phyloP scores from a whole-genome alignment of 2,113 vertebrate species.

The Oostethus manadensis region DNA sequence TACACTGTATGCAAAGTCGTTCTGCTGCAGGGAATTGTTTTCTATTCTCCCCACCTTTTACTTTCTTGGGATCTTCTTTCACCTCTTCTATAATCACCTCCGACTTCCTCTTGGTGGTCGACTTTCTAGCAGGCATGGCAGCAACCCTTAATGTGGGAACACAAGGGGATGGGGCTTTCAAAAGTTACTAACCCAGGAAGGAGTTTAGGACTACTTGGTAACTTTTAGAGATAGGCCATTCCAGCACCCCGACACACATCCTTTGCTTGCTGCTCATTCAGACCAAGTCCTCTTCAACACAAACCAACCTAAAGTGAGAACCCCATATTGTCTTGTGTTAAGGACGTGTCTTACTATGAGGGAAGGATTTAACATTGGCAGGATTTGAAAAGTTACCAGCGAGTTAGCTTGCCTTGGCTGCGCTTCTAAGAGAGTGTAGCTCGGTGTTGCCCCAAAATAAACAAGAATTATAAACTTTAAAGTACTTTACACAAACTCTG shows the following conservation, averaged over 20 bases:
- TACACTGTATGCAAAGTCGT: neutral
- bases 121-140: constrained; percentile 80
- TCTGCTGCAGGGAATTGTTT: neutral
- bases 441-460: too few relatives aligned
- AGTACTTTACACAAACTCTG: too few relatives aligned
- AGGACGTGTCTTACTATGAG: neutral
- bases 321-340: neutral
- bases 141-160: constrained; percentile 11
- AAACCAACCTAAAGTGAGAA: too few relatives aligned
- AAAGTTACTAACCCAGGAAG: neutral
- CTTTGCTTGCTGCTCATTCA: neutral
- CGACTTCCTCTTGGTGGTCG: constrained; percentile 66
- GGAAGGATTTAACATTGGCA: neutral
- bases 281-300: neutral
- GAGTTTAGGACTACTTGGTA: too few relatives aligned
- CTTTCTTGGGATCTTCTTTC: constrained; percentile 69
- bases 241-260: neutral
- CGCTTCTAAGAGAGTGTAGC: neutral
- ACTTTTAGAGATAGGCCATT: too few relatives aligned
- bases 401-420: neutral
- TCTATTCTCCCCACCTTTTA: constrained; percentile 67
- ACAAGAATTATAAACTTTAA: too few relatives aligned
- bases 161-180: neutral
- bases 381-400: neutral
- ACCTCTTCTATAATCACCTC: constrained; percentile 51